A percentile compares a stretch with the other conserved stretches of the same genome.
Conservation (phyloP, 2,888 invertebrate genomes). For the Drosophila fungiperda region DNA sequence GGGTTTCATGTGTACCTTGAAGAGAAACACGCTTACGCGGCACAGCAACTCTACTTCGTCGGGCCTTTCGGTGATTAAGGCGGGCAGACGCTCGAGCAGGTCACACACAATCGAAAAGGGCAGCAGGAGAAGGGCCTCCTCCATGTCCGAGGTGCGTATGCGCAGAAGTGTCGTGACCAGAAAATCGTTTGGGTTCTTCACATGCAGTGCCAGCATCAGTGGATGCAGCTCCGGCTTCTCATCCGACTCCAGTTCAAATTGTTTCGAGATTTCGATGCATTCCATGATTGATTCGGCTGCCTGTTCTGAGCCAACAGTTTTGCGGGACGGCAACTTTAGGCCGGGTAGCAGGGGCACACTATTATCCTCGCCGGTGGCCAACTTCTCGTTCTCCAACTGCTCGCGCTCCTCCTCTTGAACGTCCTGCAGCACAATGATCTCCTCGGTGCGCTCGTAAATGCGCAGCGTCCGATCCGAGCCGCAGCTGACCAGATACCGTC, state of each 20-base stretch:
- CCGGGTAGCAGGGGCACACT: constrained; percentile 90
- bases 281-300: constrained; percentile 96
- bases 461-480: constrained; percentile 95
- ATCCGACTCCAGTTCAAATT: constrained; percentile 85
- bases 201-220: constrained; percentile 92
- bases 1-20: constrained; percentile 91
- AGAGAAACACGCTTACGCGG: constrained; percentile 91
- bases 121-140: constrained; percentile 94
- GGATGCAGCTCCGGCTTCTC: constrained; percentile 88
- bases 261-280: constrained; percentile 92
- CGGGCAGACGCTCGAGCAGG: constrained; percentile 90
- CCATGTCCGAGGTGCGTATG: constrained; percentile 95
- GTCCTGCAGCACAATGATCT: constrained; percentile 96
- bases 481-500: constrained; percentile 91
- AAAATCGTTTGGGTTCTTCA: constrained; percentile 91
- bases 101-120: constrained; percentile 93
- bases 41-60: constrained; percentile 91
- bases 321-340: constrained; percentile 93
- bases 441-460: constrained; percentile 93
- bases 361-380: constrained; percentile 91
- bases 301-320: constrained; percentile 86
- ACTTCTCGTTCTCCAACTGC: constrained; percentile 88
- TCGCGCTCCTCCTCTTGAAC: constrained; percentile 94
- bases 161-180: constrained; percentile 91
- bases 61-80: constrained; percentile 88